Base-by-base conservation (phyloP, 2,797 vertebrate species). In the Fistularia commersonii region DNA sequence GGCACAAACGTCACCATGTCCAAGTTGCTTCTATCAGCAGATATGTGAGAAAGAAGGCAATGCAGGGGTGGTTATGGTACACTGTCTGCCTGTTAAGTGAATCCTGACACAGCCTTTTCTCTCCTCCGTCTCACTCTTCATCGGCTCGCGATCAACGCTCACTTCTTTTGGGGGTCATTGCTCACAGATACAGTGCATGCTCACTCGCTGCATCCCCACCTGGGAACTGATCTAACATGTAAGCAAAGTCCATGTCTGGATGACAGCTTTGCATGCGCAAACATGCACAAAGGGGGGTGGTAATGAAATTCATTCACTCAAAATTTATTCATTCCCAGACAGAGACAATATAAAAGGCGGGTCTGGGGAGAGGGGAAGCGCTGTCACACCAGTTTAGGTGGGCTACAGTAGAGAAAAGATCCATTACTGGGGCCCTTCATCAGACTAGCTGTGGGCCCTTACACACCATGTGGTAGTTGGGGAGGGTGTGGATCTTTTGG, bases 381-480 rank as follows among this genome's bases (percentile, higher is more conserved):
- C 76, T 84, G 86, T 84, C 82, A 83, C 69, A 68, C 60, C 74
- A 63, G 79, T 80, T 85, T 84, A 87, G 77, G 54, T 57, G 72
- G 61, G 72, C 58, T 52, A 49, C 60, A 56, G 59, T 65, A 61
- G 35, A 57, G 70, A 76, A 68, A 79, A 79, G 76, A 79, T 79
- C 77, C 74, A 83, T 88, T 83, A 86, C 77, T 48, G 54, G 35
- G 60, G 62, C 66, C 82, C 86, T 85, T 88, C 77, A 86, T 84
- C 76, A 82, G 56, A 65, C 66, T 45, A 34, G 37, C 67, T 72
- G 37, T 32, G 11, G 11, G 43, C 23, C 31, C 11, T 12, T 34
- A 12, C 8, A 8, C 54, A 41, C 54, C 52, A 40, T 11, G 34
- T 10, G 43, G 15, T 33, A 11, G 11, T 12, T 8, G 7, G 23